phyloP scores from a whole-genome alignment of 2,797 vertebrate species.

The Eupleurogrammus muticus region DNA sequence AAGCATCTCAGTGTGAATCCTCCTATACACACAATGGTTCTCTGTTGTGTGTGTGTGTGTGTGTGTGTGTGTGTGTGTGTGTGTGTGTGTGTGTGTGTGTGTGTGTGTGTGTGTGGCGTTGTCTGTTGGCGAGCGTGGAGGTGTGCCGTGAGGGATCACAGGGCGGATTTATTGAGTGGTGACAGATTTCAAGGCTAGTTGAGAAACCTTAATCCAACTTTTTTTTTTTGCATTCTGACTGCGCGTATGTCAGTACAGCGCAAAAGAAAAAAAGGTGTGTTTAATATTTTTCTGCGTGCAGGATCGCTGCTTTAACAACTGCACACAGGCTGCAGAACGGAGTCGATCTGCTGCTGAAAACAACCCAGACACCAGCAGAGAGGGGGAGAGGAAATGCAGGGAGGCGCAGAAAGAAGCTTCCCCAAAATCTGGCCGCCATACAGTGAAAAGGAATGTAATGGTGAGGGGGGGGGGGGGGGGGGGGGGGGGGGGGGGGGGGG shows the following conservation, averaged over 20 bases:
- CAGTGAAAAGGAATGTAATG: conserved; percentile 66
- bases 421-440: conserved; percentile 73
- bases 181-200: conserved; percentile 62
- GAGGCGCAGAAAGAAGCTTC: conserved; percentile 65
- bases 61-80: conserved; percentile 12
- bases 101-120: conserved; percentile 25
- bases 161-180: conserved; percentile 56
- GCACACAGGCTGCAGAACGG: conserved; percentile 8
- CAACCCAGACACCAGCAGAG: conserved; percentile 62
- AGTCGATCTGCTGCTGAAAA: conserved; percentile 23
- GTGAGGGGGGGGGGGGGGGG: conserved; percentile 57
- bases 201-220: conserved; percentile 47
- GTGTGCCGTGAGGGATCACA: conserved; percentile 50
- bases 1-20: conserved; percentile 19
- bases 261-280: background rate
- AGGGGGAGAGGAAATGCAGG: conserved; percentile 65
- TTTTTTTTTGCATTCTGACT: conserved; percentile 35
- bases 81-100: conserved; percentile 33
- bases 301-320: conserved; percentile 2
- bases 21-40: conserved; percentile 16
- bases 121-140: conserved; percentile 32
- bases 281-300: conserved; percentile 9
- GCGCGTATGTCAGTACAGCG: background rate
- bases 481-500: conserved; percentile 58
- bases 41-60: conserved; percentile 25